These are phyloP conservation scores for Wasmannia auropunctata DNA, from an alignment of 1,140 invertebrate genomes.

Conservation along the genomic window DNA sequence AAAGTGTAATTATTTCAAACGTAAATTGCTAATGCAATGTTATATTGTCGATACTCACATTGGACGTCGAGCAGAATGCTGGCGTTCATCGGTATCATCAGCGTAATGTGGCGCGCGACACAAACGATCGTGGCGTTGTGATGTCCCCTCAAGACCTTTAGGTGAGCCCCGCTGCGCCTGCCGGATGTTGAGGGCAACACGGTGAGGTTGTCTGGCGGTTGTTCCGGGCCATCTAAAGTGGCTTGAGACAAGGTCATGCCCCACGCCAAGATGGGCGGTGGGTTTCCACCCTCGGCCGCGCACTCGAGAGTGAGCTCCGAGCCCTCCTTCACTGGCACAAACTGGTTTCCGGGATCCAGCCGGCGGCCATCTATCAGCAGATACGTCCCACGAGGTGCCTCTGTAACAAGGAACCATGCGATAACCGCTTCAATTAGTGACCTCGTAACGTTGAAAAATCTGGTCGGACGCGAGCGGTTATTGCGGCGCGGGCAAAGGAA, in stretches of 20 bases:
- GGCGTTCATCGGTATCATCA: conserved; percentile 89
- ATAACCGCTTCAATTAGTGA: conserved; percentile 55
- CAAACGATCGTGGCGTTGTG: conserved; percentile 92
- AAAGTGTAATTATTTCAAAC: background rate
- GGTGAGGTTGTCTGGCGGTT: conserved; percentile 84
- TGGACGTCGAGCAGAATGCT: conserved; percentile 92
- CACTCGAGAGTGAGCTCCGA: conserved; percentile 92
- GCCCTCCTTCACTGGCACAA: conserved; percentile 93
- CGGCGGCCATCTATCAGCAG: conserved; percentile 92
- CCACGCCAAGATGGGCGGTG: conserved; percentile 90
- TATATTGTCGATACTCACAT: conserved; percentile 88
- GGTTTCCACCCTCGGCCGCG: conserved; percentile 93
- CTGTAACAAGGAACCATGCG: conserved; percentile 84
- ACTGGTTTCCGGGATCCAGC: conserved; percentile 92
- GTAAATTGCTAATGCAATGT: background rate
- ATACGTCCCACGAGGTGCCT: conserved; percentile 91
- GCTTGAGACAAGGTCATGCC: conserved; percentile 87
- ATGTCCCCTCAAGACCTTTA: conserved; percentile 89
- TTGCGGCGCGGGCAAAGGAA: background rate
- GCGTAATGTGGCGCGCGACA: conserved; percentile 89
- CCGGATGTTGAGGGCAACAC: conserved; percentile 84
- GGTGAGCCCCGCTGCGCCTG: conserved; percentile 87
- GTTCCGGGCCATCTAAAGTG: conserved; percentile 85
- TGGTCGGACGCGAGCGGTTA: background rate
- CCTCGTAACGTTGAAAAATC: conserved; percentile 67